A percentile compares a stretch with the other conserved stretches of the same genome.
These are phyloP conservation scores for Idaea straminata DNA, from an alignment of 2,888 invertebrate species.

Conservation along the genomic window DNA sequence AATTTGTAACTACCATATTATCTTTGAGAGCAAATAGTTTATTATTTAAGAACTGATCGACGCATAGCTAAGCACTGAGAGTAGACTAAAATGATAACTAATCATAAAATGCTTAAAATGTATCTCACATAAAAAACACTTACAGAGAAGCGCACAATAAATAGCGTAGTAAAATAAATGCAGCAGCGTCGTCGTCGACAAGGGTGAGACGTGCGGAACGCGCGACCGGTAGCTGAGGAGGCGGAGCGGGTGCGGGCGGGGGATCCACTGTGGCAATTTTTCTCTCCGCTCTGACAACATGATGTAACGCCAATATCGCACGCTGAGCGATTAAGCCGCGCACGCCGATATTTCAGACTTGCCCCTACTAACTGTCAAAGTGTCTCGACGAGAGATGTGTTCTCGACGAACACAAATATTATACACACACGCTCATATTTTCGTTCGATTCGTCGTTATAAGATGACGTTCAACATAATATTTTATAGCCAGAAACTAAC, in stretches of 20 bases:
- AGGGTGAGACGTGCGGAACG: slow-evolving; percentile 49
- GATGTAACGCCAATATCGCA: slow-evolving; percentile 80
- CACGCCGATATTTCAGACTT: slow-evolving; percentile 78
- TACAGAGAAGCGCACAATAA: slow-evolving; percentile 71
- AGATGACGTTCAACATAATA: slow-evolving; percentile 43
- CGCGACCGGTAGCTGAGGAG: slow-evolving; percentile 37
- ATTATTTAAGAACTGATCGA: not conserved
- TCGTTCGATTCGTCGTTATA: slow-evolving; percentile 26
- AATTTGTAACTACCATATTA: not conserved
- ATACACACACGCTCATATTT: slow-evolving; percentile 24
- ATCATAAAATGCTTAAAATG: slow-evolving; percentile 10
- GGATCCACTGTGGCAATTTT: slow-evolving; percentile 73
- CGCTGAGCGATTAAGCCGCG: slow-evolving; percentile 80
- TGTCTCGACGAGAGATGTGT: slow-evolving; percentile 61
- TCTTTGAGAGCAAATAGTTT: not conserved
- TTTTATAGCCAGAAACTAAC: slow-evolving; percentile 36
- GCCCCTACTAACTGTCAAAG: slow-evolving; percentile 78
- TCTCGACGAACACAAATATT: slow-evolving; percentile 31
- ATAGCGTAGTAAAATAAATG: slow-evolving; percentile 74
- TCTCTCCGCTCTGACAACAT: slow-evolving; percentile 77
- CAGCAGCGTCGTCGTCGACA: slow-evolving; percentile 62
- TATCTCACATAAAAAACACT: slow-evolving; percentile 57
- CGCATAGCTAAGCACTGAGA: not conserved
- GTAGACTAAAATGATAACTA: not conserved
- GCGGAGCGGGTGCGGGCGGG: slow-evolving; percentile 38